Evolutionary conservation across 2,797 vertebrate genomes (phyloP), one percentile per base, ranked within the genome.

Genomic region (Diplodus puntazzo): DNA sequence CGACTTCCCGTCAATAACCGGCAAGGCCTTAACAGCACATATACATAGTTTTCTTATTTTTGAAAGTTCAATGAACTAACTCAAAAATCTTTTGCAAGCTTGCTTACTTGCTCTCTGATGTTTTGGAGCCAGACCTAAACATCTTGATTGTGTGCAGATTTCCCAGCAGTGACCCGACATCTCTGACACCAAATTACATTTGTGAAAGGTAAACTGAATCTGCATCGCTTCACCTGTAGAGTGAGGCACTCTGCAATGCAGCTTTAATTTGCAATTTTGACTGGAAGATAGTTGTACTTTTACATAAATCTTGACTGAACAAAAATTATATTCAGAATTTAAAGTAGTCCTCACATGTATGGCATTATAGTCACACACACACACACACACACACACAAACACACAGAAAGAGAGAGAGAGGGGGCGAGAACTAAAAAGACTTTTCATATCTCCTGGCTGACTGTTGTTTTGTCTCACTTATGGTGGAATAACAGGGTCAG

Each of bases 401-500:
- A 30, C 3, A 30, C 3, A 34, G 30, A 34, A 3, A 34, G 30
- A 34, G 30, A 8, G 30, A 3, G 27, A 8, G 34, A 34, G 34
- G 8, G 34, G 9, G 8, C 1, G 34, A 21, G 20, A 67, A 1
- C 45, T 54, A 11, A n/a, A 69, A 48, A 73, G 5, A 71, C 42
- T 52, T 50, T 2, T 69, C 20, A 25, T 14, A 46, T 46, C 25
- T 73, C 61, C 49, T 53, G 55, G 48, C 42, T 59, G 67, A 54
- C 34, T 53, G 58, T 25, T 45, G 43, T 30, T 43, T 54, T 66
- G 30, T 73, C 16, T 80, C 27, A 14, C 49, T 80, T 57, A 76
- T 23, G 18, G 23, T 53, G 55, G 17, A 85, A 76, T 65, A 87
- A 74, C 63, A 43, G 48, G 80, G 70, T 81, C 57, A 75, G 66